phyloP scores from a whole-genome alignment of 2,888 invertebrate species.

The Drosophila fulvimacula region DNA sequence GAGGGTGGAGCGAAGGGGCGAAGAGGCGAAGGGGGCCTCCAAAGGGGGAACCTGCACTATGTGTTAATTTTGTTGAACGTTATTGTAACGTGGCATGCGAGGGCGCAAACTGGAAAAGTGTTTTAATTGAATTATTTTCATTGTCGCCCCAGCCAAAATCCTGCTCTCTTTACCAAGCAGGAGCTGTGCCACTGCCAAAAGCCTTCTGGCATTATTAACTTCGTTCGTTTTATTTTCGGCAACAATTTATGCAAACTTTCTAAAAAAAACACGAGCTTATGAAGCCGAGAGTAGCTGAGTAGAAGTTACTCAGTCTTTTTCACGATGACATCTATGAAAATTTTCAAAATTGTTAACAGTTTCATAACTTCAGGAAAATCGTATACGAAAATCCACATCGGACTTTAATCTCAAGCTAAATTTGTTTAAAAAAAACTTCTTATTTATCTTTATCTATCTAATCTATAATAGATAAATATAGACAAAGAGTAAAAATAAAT shows the following conservation, averaged over 20 bases:
- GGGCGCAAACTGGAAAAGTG: conserved; percentile 80
- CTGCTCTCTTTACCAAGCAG: conserved; percentile 12
- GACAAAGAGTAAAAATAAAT: too few species aligned
- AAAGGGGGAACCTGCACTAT: conserved; percentile 36
- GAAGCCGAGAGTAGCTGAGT: background rate
- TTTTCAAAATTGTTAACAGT: background rate
- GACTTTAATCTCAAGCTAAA: too few species aligned
- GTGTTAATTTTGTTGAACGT: conserved; percentile 81
- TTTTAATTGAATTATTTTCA: conserved; percentile 84
- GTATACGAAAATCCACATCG: too few species aligned
- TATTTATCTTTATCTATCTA: too few species aligned
- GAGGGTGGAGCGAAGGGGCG: background rate
- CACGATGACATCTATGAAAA: too few species aligned
- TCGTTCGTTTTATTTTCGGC: conserved; percentile 69
- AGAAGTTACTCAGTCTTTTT: background rate
- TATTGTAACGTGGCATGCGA: conserved; percentile 83
- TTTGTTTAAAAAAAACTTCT: too few species aligned
- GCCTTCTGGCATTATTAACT: conserved; percentile 63
- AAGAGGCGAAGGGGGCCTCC: background rate
- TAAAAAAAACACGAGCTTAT: conserved; percentile 24
- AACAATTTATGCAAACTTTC: conserved; percentile 77
- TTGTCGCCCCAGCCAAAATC: conserved; percentile 68
- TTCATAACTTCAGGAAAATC: too few species aligned
- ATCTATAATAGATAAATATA: too few species aligned
- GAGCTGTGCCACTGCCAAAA: conserved; percentile 30